Percentiles rank a stretch among this genome's conserved stretches.
These are phyloP conservation scores for Brassicogethes aeneus DNA, from an alignment of 2,888 invertebrate genomes.

Conservation along the genomic window DNA sequence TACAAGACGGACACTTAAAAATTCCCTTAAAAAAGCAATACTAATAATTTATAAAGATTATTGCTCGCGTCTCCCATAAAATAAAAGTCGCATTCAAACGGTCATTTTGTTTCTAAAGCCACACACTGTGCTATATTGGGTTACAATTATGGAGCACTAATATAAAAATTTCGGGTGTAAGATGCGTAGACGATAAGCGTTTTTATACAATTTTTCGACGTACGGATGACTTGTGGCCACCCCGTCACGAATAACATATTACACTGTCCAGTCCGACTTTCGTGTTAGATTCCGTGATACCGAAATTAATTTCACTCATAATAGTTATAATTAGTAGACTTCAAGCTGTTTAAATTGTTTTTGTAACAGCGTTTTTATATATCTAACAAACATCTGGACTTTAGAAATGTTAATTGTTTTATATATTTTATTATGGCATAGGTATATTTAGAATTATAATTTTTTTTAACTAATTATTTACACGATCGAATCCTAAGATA, in stretches of 20 bases:
- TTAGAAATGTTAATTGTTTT: not conserved
- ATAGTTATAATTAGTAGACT: not conserved
- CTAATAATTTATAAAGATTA: conserved; percentile 27
- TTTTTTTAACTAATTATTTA: too few species aligned
- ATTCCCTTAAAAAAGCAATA: conserved; percentile 28
- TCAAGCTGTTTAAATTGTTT: not conserved
- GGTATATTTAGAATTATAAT: too few species aligned
- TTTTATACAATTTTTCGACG: conserved; percentile 3
- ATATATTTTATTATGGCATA: not conserved
- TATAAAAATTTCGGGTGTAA: conserved; percentile 17
- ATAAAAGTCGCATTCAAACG: conserved; percentile 21
- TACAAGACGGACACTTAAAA: conserved; percentile 26
- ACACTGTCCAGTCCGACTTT: conserved; percentile 4
- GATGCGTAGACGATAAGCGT: conserved; percentile 5
- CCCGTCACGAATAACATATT: not conserved
- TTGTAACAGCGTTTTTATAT: not conserved
- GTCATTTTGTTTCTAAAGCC: conserved; percentile 15
- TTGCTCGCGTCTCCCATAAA: conserved; percentile 22
- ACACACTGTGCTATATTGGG: conserved; percentile 28
- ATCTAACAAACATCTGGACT: not conserved
- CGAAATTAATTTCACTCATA: conserved; percentile 1
- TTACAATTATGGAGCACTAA: conserved; percentile 13
- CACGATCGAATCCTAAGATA: too few species aligned
- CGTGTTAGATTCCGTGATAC: conserved; percentile 4
- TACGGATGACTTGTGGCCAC: too few species aligned